Base-by-base conservation (phyloP, 2,113 vertebrate species). In the Barnardius zonarius region DNA sequence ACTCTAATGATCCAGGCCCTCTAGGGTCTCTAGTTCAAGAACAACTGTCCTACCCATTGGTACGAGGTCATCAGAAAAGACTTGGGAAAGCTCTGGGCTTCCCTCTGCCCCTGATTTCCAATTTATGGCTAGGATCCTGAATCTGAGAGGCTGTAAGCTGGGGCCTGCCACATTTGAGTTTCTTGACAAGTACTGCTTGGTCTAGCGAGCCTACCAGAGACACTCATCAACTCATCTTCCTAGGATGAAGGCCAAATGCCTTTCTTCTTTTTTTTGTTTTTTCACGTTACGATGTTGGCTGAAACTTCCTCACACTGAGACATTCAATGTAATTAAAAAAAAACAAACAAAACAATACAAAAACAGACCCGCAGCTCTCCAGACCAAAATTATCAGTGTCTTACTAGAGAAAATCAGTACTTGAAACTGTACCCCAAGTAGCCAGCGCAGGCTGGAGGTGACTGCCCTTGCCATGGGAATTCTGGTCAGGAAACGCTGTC, bases 11-110 rank as follows among this genome's bases (percentile, higher is more conserved):
- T 41, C 27, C 48, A 73, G 70, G 24, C 46, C 22, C 33, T 54
- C 8, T 17, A 55, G 33, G 19, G 15, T 27, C 68, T 84, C 30
- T 33, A 24, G 15, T 30, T 81, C 69, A 72, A 49, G 20, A 83
- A 7, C 27, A 28, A 73, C 20, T 49, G 7, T 55, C 62, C 83
- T 7, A 25, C 23, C 10, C 0, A 0, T 2, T 13, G 17, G 13
- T 27, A 85, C 9, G 10, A 81, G 28, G 22, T 23, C 13, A 5
- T 16, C 51, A 63, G 30, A 37, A 35, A 20, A 74, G 35, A 17
- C 7, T 16, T 37, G 44, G 78, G 20, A 75, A 70, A 79, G 31
- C 19, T 33, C 31, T 17, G 43, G 35, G 22, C 28, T 5, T 59
- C 64, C 41, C 31, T 20, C 9, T 51, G 84, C 49, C 54, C 54